phyloP scores from a whole-genome alignment of 2,888 invertebrate genomes.

The Hydrotaea diabolus region DNA sequence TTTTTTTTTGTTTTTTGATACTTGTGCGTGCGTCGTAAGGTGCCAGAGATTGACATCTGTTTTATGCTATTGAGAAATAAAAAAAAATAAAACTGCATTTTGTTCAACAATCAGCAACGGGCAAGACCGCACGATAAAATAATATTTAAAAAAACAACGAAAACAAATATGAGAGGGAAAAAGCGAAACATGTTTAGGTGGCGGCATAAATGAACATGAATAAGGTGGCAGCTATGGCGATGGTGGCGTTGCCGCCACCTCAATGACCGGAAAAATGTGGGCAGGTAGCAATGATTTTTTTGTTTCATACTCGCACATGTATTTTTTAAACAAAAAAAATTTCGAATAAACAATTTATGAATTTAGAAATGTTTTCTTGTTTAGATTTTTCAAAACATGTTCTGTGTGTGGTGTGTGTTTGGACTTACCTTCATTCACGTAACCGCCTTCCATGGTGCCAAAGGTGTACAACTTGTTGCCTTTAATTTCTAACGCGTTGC shows the following conservation, averaged over 20 bases:
- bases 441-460: constrained; percentile 80
- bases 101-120: constrained; percentile 6
- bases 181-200: constrained; percentile 35
- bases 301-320: not conserved
- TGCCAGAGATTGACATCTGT: constrained; percentile 64
- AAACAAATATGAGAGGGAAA: constrained; percentile 34
- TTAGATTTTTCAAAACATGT: not conserved
- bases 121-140: constrained; percentile 9
- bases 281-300: constrained; percentile 41
- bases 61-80: constrained; percentile 45
- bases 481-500: constrained; percentile 61
- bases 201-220: constrained; percentile 35
- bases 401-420: no score
- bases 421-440: constrained; percentile 80
- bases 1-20: no score
- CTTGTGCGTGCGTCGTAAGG: constrained; percentile 50
- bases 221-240: constrained; percentile 30
- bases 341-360: constrained; percentile 18
- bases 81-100: constrained; percentile 22
- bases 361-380: not conserved
- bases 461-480: constrained; percentile 76
- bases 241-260: constrained; percentile 25
- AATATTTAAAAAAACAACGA: constrained; percentile 25
- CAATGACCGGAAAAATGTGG: constrained; percentile 66
- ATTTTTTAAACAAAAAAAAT: not conserved